A percentile compares a stretch with the other conserved stretches of the same genome.
phyloP scores from a whole-genome alignment of 1,140 invertebrate species.

The Lucilia sericata region DNA sequence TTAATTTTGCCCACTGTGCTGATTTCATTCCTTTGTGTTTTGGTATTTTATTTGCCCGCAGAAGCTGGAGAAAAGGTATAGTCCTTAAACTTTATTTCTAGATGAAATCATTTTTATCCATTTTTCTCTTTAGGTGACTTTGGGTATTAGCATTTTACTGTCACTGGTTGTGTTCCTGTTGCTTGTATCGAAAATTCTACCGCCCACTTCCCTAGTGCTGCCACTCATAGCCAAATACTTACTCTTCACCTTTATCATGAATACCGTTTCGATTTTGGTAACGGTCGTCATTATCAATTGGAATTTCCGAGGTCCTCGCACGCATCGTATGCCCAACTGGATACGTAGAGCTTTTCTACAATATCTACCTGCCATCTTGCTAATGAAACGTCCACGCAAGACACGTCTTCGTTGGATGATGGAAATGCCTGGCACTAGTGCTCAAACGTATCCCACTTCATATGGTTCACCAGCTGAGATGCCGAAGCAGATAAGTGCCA shows the following conservation, averaged over 20 bases:
- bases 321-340: slow-evolving; percentile 93
- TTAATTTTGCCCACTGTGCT: slow-evolving; percentile 98
- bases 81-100: too few relatives aligned
- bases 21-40: slow-evolving; percentile 97
- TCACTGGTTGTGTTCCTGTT: slow-evolving; percentile 99
- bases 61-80: slow-evolving; percentile 94
- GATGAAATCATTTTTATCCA: too few relatives aligned
- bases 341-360: slow-evolving; percentile 94
- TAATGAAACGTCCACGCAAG: slow-evolving; percentile 93
- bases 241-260: slow-evolving; percentile 99
- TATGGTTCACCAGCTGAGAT: slow-evolving; percentile 83
- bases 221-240: slow-evolving; percentile 98
- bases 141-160: slow-evolving; percentile 98
- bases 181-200: slow-evolving; percentile 98
- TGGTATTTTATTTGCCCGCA: slow-evolving; percentile 98
- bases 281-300: slow-evolving; percentile 99
- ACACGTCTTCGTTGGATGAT: slow-evolving; percentile 95
- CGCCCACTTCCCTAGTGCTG: slow-evolving; percentile 95
- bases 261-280: slow-evolving; percentile 98
- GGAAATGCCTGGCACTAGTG: slow-evolving; percentile 90
- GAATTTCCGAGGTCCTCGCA: slow-evolving; percentile 96
- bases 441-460: slow-evolving; percentile 81
- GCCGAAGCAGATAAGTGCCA: slow-evolving; percentile 80
- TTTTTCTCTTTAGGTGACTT: slow-evolving; percentile 76
- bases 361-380: slow-evolving; percentile 85